A percentile compares a stretch with the other conserved stretches of the same genome.
phyloP scores from a whole-genome alignment of 2,888 invertebrate genomes.

The Hydrotaea cyrtoneurina region DNA sequence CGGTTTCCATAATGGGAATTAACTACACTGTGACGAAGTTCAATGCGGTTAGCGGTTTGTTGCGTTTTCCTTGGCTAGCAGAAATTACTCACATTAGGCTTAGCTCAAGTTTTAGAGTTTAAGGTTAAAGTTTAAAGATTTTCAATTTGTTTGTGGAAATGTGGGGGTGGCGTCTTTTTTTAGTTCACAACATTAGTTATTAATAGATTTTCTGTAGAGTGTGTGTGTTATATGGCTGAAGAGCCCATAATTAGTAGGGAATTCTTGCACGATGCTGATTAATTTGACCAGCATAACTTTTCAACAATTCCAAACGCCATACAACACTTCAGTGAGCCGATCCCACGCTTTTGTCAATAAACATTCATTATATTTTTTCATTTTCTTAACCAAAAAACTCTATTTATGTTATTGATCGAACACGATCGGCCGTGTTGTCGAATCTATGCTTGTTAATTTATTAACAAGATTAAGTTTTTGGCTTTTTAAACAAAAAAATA shows the following conservation, averaged over 20 bases:
- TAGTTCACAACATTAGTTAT: neutral
- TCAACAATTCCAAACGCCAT: neutral
- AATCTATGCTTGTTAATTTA: neutral
- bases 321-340: neutral
- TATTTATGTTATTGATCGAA: neutral
- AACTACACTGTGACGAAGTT: neutral
- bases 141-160: conserved; percentile 38
- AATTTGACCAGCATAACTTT: conserved; percentile 28
- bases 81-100: neutral
- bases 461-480: neutral
- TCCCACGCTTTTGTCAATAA: conserved; percentile 12
- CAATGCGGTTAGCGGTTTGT: neutral
- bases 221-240: too few species aligned
- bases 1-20: conserved; percentile 53
- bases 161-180: neutral
- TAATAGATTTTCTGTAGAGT: too few species aligned
- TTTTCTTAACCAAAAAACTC: neutral
- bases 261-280: conserved; percentile 19
- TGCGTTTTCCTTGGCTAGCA: neutral
- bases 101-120: conserved; percentile 26
- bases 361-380: too few species aligned
- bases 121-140: conserved; percentile 42
- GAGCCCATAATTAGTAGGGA: neutral
- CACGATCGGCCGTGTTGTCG: neutral
- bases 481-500: neutral